These are phyloP conservation scores for Trinectes maculatus DNA, from an alignment of 2,113 vertebrate species.

Conservation along the genomic window DNA sequence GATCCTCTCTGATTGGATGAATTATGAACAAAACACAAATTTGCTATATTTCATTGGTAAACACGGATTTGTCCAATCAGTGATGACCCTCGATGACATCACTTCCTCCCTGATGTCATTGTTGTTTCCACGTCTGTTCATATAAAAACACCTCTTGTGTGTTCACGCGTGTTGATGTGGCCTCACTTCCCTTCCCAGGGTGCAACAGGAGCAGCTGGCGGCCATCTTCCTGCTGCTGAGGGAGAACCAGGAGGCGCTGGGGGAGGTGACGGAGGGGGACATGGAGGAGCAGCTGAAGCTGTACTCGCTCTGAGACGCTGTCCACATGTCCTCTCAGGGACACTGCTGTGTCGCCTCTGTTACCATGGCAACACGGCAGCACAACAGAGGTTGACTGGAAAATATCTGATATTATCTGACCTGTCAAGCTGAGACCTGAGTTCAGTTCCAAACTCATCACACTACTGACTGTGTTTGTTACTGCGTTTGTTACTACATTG, in stretches of 20 bases:
- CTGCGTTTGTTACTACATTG: neutral
- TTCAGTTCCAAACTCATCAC: too few relatives aligned
- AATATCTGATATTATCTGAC: neutral
- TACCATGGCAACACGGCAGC: neutral
- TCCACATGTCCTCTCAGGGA: neutral
- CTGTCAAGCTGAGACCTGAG: neutral
- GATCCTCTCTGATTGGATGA: too few relatives aligned
- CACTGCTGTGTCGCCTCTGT: neutral
- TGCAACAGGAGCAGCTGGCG: conserved; percentile 92
- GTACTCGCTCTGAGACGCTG: conserved; percentile 56
- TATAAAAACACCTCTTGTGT: too few relatives aligned
- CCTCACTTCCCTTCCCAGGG: conserved; percentile 77
- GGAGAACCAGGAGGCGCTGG: conserved; percentile 89
- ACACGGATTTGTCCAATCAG: too few relatives aligned
- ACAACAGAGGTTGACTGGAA: neutral
- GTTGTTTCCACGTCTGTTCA: too few relatives aligned
- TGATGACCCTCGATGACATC: too few relatives aligned
- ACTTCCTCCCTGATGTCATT: too few relatives aligned
- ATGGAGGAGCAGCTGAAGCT: conserved; percentile 87
- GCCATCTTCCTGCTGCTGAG: conserved; percentile 92
- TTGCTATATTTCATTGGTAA: too few relatives aligned
- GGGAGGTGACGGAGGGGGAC: conserved; percentile 89
- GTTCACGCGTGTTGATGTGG: conserved; percentile 1
- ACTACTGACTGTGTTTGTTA: neutral
- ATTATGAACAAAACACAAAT: too few relatives aligned